Base-by-base conservation (phyloP, 2,797 vertebrate species). In the Chaunax sp. region DNA sequence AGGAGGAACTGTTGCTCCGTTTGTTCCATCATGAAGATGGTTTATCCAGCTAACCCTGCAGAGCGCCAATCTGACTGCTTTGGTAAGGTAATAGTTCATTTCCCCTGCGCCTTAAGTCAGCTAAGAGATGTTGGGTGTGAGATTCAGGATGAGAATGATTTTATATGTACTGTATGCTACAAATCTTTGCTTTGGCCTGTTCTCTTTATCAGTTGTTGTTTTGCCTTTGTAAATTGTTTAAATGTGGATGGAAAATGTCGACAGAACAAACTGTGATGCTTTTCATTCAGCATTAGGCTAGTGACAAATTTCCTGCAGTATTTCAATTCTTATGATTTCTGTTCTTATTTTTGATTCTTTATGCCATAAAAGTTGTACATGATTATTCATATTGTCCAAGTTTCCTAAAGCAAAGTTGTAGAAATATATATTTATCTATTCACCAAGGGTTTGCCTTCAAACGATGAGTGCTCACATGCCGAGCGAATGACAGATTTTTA, bases 371-470 rank as follows among this genome's bases (percentile, higher is more conserved):
- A 56, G n/a, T 16, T 64, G 56, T 80, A 55, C 25, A 19, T 70
- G 52, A 10, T 33, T 49, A 52, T 79, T 44, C 38, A n/a, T 22
- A 26, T n/a, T 56, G 13, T 69, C 50, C 35, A 15, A 43, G 20
- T 72, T 75, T 72, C 23, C 44, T 50, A 6, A 59, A 37, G 60
- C 30, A 66, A 64, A 83, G 55, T 65, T 75, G 54, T 79, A 81
- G 26, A 79, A 69, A 79, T 85, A 70, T 77, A 56, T 87, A 83
- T 82, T 71, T 72, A 75, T 88, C 72, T 84, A 67, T 82, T 90
- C 84, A 90, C 90, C 91, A 33, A 81, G 72, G 77, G 72, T 86
- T 90, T 91, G 91, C 91, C 91, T 92, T 91, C 65, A 70, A 74
- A 71, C 35, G 23, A 78, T 40, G 53, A 77, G 67, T 38, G 55